phyloP scores from a whole-genome alignment of 1,140 invertebrate species.

The Pantala flavescens region DNA sequence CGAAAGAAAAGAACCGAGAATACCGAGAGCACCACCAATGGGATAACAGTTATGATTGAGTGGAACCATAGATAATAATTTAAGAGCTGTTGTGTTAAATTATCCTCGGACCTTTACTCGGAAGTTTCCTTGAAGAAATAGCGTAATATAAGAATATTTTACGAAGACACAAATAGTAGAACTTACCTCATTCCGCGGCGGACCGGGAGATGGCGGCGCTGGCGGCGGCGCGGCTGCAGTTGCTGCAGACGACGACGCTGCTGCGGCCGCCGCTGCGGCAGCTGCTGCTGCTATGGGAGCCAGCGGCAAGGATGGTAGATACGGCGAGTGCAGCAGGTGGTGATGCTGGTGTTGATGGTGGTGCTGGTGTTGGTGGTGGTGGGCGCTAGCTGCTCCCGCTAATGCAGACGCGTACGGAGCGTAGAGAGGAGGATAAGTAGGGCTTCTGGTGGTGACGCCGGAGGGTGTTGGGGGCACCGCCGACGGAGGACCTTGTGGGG shows the following conservation, averaged over 20 bases:
- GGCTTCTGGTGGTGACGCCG: background rate
- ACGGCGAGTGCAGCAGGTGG: background rate
- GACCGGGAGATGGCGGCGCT: background rate
- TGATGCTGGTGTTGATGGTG: conserved; percentile 4
- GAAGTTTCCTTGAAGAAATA: no score
- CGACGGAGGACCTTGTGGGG: background rate
- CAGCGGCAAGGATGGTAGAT: background rate
- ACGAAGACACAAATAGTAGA: no score
- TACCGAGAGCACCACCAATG: no score
- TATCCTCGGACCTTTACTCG: no score
- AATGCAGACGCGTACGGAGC: background rate
- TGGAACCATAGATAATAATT: no score
- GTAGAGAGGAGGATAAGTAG: background rate
- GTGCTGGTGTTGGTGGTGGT: background rate
- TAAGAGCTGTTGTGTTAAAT: no score
- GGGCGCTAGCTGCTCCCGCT: background rate
- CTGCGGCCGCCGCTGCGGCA: background rate
- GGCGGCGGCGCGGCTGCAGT: background rate
- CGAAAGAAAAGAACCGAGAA: no score
- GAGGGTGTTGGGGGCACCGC: background rate
- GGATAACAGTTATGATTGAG: no score
- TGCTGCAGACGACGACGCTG: background rate
- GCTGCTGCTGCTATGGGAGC: background rate
- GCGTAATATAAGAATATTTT: no score
- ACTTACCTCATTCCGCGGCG: conserved; percentile 2